Percentiles rank a stretch among this genome's conserved stretches.
Conservation (phyloP, 2,888 invertebrate species). For the Heteromurus nitidus region DNA sequence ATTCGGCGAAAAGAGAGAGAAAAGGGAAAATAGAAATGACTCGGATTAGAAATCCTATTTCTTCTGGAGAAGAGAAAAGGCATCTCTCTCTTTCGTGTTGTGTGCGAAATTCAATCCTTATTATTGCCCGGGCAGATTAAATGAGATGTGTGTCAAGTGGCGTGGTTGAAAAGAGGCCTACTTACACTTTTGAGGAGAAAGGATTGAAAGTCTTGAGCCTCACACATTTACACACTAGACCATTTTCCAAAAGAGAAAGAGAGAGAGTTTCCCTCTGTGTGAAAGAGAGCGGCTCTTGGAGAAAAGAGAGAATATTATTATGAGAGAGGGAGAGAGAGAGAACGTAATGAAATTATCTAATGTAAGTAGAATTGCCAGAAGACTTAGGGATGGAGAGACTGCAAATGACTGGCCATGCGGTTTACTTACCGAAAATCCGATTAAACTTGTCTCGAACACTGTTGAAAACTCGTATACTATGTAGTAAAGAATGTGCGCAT, state of each 20-base stretch:
- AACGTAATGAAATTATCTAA: slow-evolving; percentile 47
- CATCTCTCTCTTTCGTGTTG: slow-evolving; percentile 40
- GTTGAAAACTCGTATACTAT: background rate
- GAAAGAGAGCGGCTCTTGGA: too few relatives aligned
- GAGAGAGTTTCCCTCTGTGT: too few relatives aligned
- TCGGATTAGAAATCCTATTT: slow-evolving; percentile 53
- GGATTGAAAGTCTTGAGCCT: slow-evolving; percentile 39
- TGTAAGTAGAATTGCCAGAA: slow-evolving; percentile 27
- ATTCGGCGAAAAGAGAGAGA: slow-evolving; percentile 5
- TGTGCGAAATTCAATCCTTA: slow-evolving; percentile 56
- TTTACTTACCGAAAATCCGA: slow-evolving; percentile 48
- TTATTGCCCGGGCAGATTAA: slow-evolving; percentile 48
- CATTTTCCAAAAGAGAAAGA: too few relatives aligned
- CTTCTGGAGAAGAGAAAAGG: slow-evolving; percentile 23
- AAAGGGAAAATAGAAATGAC: slow-evolving; percentile 21
- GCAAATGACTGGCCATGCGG: slow-evolving; percentile 43
- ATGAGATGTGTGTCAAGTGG: slow-evolving; percentile 58
- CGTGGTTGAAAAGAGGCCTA: slow-evolving; percentile 29
- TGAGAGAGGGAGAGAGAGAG: slow-evolving; percentile 44
- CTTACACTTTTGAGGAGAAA: slow-evolving; percentile 28
- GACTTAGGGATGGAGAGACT: background rate
- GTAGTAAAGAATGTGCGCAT: background rate
- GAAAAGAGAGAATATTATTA: slow-evolving; percentile 25
- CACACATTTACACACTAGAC: too few relatives aligned
- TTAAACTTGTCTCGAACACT: slow-evolving; percentile 18